These are phyloP conservation scores for Idaea dimidiata DNA, from an alignment of 2,888 invertebrate species.

Conservation along the genomic window DNA sequence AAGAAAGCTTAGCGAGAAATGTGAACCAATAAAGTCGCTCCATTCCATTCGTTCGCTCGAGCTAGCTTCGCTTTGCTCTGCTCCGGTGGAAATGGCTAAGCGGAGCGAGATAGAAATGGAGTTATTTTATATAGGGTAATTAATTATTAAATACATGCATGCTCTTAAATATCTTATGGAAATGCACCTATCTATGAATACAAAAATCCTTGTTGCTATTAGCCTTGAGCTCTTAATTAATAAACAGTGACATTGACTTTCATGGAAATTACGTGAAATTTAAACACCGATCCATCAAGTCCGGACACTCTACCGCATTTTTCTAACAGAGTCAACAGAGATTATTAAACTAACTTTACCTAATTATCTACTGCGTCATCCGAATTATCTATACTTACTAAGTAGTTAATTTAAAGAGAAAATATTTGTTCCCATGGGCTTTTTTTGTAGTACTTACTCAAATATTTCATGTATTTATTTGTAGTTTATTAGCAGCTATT, in stretches of 20 bases:
- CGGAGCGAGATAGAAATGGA: no score
- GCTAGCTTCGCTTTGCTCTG: no score
- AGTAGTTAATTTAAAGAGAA: not conserved
- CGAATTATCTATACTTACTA: not conserved
- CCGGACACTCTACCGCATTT: not conserved
- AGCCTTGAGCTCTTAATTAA: not conserved
- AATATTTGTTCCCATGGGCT: not conserved
- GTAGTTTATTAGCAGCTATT: no score
- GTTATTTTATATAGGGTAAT: no score
- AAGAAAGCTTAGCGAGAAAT: no score
- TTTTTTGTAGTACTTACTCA: not conserved
- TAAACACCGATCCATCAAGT: not conserved
- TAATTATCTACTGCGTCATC: not conserved
- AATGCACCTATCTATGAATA: not conserved
- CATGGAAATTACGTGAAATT: not conserved
- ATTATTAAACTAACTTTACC: not conserved
- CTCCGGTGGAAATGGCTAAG: no score
- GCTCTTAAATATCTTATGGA: not conserved
- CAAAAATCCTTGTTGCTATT: not conserved
- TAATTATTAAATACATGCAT: no score
- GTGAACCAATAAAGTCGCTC: no score
- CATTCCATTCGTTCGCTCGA: no score
- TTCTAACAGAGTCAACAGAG: not conserved
- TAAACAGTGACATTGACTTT: constrained; percentile 1
- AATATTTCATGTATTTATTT: no score